Percentiles rank a stretch among this genome's conserved stretches.
Conservation (phyloP, 2,797 vertebrate species). For the Alosa sapidissima region DNA sequence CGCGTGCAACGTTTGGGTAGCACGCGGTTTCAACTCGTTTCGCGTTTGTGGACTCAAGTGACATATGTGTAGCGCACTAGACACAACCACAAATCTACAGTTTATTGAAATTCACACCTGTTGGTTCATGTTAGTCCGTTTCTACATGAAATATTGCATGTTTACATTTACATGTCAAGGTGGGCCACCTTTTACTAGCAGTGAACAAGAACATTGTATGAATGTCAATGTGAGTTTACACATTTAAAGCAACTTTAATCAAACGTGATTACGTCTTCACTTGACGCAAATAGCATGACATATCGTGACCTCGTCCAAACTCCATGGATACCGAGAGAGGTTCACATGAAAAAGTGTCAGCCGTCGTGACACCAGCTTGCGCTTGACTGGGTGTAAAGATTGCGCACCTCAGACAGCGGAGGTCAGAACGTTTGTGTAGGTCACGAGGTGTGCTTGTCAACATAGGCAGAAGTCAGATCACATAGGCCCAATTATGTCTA, state of each 20-base stretch:
- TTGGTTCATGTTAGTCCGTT: too few species aligned
- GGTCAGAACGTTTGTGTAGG: neutral
- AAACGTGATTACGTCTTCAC: neutral
- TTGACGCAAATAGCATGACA: neutral
- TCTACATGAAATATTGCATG: too few species aligned
- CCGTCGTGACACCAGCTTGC: neutral
- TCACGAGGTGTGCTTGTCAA: neutral
- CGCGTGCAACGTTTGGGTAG: neutral
- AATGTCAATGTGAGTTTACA: neutral
- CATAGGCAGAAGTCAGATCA: too few species aligned
- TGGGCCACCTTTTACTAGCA: neutral
- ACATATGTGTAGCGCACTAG: neutral
- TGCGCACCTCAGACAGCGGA: neutral
- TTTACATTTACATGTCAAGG: neutral
- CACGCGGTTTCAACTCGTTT: too few species aligned
- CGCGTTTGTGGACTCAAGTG: neutral
- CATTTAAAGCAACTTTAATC: neutral
- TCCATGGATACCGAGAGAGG: neutral
- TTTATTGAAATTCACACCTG: too few species aligned
- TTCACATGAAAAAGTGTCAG: slow-evolving; percentile 2
- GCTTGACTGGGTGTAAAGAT: neutral
- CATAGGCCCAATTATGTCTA: neutral
- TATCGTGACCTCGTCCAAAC: neutral
- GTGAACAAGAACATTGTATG: neutral
- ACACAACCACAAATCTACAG: too few species aligned